phyloP scores from a whole-genome alignment of 2,888 invertebrate species.

The Oligia latruncula region DNA sequence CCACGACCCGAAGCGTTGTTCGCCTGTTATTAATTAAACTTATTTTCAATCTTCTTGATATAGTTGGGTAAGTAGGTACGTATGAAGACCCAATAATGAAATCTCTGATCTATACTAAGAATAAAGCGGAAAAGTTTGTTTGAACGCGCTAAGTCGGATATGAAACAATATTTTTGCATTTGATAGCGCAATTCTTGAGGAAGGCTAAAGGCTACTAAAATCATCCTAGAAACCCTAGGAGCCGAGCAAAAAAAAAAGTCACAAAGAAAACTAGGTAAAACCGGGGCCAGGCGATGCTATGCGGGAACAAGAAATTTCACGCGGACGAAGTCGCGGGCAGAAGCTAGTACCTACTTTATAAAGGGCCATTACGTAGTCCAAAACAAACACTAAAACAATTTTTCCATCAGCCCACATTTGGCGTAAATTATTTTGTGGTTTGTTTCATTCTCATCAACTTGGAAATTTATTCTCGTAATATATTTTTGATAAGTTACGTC shows the following conservation, averaged over 20 bases:
- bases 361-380: conserved; percentile 20
- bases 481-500: conserved; percentile 48
- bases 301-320: background rate
- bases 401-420: conserved; percentile 15
- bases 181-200: background rate
- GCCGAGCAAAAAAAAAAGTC: no score
- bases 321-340: no score
- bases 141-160: no score
- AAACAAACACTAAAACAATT: conserved; percentile 36
- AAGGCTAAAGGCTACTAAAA: background rate
- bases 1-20: background rate
- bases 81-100: conserved; percentile 5
- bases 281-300: background rate
- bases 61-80: no score
- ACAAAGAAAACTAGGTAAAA: background rate
- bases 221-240: background rate
- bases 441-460: conserved; percentile 46
- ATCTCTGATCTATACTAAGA: background rate
- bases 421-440: conserved; percentile 33
- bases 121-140: no score
- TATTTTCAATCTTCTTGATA: background rate
- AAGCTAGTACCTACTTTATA: background rate
- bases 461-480: conserved; percentile 49
- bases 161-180: background rate
- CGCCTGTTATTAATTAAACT: conserved; percentile 13